Percentiles rank a stretch among this genome's conserved stretches.
Conservation (phyloP, 1,140 invertebrate species). For the Drosophila funebris region DNA sequence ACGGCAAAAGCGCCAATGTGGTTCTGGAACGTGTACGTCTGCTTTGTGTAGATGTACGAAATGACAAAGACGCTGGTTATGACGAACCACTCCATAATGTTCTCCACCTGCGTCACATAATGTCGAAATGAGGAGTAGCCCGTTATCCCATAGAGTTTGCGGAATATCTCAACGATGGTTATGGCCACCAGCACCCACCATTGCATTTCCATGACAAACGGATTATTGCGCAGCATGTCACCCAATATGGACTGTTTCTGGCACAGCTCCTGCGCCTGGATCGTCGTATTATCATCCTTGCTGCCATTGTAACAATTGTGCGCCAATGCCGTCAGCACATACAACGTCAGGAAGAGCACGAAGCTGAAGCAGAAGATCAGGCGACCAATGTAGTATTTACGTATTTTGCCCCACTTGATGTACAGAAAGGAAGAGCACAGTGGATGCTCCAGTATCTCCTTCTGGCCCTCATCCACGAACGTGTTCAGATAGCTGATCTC, state of each 20-base stretch:
- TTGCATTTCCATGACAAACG: constrained; percentile 89
- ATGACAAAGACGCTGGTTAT: constrained; percentile 92
- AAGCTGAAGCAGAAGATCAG: constrained; percentile 92
- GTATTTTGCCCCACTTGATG: constrained; percentile 94
- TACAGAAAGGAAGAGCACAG: constrained; percentile 92
- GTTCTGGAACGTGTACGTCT: constrained; percentile 93
- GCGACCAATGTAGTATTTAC: constrained; percentile 93
- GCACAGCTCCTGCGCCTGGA: constrained; percentile 88
- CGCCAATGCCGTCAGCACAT: constrained; percentile 90
- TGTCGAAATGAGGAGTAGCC: constrained; percentile 90
- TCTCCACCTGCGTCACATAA: constrained; percentile 92
- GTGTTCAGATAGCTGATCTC: constrained; percentile 93
- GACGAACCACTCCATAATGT: constrained; percentile 93
- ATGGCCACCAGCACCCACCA: constrained; percentile 91
- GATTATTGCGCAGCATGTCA: constrained; percentile 88
- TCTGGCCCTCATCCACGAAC: constrained; percentile 92
- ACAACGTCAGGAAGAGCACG: constrained; percentile 90
- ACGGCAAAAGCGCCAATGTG: constrained; percentile 89
- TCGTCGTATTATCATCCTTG: constrained; percentile 88
- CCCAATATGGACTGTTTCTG: constrained; percentile 90
- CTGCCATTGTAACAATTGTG: constrained; percentile 92
- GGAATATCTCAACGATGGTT: constrained; percentile 89
- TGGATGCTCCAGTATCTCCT: constrained; percentile 92
- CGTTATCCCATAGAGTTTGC: constrained; percentile 90
- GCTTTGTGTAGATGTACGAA: constrained; percentile 90